Evolutionary conservation across 2,888 invertebrate species (phyloP), one percentile per base, ranked within the genome.

Genomic region (Clostera curtula): DNA sequence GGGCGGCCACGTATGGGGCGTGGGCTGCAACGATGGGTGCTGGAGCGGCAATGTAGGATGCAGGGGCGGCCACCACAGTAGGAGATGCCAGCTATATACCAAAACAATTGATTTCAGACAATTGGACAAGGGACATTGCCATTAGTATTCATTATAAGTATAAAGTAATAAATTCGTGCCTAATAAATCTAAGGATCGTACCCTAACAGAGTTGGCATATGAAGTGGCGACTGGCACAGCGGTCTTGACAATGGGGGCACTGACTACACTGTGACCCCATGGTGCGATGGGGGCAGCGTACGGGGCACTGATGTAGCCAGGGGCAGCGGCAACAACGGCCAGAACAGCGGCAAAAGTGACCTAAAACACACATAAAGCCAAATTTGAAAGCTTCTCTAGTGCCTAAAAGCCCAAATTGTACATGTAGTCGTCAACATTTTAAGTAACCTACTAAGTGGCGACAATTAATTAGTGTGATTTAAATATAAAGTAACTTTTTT

Each of bases 141-240:
- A n/a, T n/a, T n/a, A n/a, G n/a, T n/a, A n/a, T n/a, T n/a, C n/a
- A n/a, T n/a, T n/a, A n/a, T n/a, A n/a, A n/a, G n/a, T n/a, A n/a
- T n/a, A n/a, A n/a, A n/a, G n/a, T n/a, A n/a, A n/a, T n/a, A n/a
- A n/a, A n/a, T n/a, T n/a, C n/a, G n/a, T n/a, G n/a, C n/a, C n/a
- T n/a, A n/a, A n/a, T n/a, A n/a, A n/a, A n/a, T n/a, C n/a, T n/a
- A 18, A 24, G n/a, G 6, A 6, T 29, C 72, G 56, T 58, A 88
- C 86, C 71, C 86, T 88, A 73, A 88, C 86, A 42, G 87, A 85
- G 76, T 88, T 89, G 48, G 89, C 86, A 62, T 89, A 89, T 41
- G 88, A 88, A 44, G 88, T 88, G 41, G 88, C 88, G 12, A 86
- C 83, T 19, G 88, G 88, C 2, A 86, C 69, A 16, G 82, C 84